Percentiles rank a stretch among this genome's conserved stretches.
Evolutionary conservation across 2,113 vertebrate genomes (phyloP).

Genomic region (Antigone vipio): DNA sequence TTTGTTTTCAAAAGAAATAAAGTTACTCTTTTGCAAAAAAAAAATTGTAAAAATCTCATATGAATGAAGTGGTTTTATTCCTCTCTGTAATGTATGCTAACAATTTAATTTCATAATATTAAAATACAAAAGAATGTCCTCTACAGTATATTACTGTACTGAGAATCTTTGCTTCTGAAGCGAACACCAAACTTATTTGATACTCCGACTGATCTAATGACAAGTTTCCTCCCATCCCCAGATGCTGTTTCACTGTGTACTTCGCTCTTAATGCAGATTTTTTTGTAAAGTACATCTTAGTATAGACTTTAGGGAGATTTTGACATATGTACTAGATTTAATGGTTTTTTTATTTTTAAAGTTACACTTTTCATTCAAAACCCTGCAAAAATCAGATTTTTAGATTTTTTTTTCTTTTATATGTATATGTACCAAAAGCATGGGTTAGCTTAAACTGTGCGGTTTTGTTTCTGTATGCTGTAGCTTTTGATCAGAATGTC

Average conservation of each 20-base stretch:
- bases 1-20: conserved; percentile 56
- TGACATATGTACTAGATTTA: background rate
- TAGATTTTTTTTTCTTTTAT: conserved; percentile 19
- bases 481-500: conserved; percentile 47
- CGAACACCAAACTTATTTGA: conserved; percentile 48
- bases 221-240: background rate
- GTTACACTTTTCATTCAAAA: conserved; percentile 1
- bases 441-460: conserved; percentile 38
- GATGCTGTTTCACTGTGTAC: conserved; percentile 3
- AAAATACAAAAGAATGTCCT: conserved; percentile 11
- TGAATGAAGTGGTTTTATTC: conserved; percentile 12
- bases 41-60: background rate
- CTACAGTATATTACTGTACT: conserved; percentile 63
- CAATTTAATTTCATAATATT: background rate
- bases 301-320: conserved; percentile 10
- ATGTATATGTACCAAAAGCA: conserved; percentile 25
- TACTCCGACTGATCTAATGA: conserved; percentile 8
- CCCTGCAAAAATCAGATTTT: conserved; percentile 12
- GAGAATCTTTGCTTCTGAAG: conserved; percentile 43
- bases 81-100: background rate
- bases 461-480: conserved; percentile 6
- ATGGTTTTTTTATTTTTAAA: background rate
- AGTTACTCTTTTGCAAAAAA: conserved; percentile 21
- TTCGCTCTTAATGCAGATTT: conserved; percentile 34
- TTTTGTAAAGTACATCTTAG: conserved; percentile 52